Evolutionary conservation across 2,113 vertebrate species (phyloP).

Genomic region (Melanerpes aurifrons): DNA sequence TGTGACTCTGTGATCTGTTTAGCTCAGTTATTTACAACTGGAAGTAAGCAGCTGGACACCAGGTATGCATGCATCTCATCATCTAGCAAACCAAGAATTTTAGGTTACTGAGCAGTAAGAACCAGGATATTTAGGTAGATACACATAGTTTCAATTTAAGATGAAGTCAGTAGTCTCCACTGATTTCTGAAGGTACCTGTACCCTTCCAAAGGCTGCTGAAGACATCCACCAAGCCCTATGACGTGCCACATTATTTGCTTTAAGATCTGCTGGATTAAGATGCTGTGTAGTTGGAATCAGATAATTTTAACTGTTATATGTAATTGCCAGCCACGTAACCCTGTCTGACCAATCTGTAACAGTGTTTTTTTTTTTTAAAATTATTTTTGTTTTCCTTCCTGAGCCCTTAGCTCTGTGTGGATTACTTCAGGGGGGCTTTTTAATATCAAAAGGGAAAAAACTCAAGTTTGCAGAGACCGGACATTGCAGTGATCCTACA

Average conservation of each 20-base stretch:
- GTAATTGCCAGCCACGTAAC: conserved; percentile 65
- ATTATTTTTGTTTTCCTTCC: conserved; percentile 41
- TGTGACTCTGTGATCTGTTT: too few relatives aligned
- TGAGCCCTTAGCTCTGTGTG: conserved; percentile 41
- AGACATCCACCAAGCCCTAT: conserved; percentile 54
- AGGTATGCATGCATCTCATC: background rate
- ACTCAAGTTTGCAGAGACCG: conserved; percentile 30
- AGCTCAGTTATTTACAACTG: background rate
- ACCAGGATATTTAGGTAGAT: background rate
- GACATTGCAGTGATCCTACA: conserved; percentile 61
- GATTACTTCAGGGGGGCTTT: conserved; percentile 54
- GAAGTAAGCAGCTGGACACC: background rate
- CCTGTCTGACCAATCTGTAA: conserved; percentile 25
- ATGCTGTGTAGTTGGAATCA: conserved; percentile 69
- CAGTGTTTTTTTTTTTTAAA: conserved; percentile 54
- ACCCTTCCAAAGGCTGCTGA: conserved; percentile 54
- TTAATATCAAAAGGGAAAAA: conserved; percentile 64
- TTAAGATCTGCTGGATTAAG: conserved; percentile 50
- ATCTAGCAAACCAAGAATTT: background rate
- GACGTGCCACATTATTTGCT: conserved; percentile 34
- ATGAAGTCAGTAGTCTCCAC: background rate
- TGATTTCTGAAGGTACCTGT: conserved; percentile 32
- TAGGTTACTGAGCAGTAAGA: background rate
- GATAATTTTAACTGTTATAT: conserved; percentile 71
- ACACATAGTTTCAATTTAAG: background rate